These are phyloP conservation scores for Arion vulgaris DNA, from an alignment of 1,140 invertebrate genomes.

Conservation along the genomic window DNA sequence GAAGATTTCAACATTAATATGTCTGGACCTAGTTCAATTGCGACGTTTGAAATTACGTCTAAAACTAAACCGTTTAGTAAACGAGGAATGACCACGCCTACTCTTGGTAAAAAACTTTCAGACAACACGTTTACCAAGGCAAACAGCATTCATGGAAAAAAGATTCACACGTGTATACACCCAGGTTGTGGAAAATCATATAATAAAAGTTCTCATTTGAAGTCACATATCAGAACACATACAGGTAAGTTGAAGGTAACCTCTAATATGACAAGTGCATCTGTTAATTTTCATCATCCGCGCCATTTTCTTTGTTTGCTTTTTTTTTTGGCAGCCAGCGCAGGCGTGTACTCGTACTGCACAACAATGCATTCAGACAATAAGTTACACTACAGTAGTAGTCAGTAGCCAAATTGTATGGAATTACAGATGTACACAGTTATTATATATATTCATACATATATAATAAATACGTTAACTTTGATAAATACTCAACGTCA, in stretches of 20 bases:
- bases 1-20: conserved; percentile 30
- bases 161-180: conserved; percentile 77
- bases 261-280: neutral
- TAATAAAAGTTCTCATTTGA: conserved; percentile 82
- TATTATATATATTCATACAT: no score
- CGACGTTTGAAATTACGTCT: conserved; percentile 1
- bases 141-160: conserved; percentile 73
- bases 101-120: conserved; percentile 54
- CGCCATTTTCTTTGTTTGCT: conserved; percentile 41
- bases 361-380: no score
- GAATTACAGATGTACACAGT: no score
- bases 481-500: no score
- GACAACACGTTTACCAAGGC: conserved; percentile 73
- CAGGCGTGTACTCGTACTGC: no score
- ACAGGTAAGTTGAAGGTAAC: conserved; percentile 66
- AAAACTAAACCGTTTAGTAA: no score
- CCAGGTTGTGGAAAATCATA: conserved; percentile 81
- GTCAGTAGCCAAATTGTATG: no score
- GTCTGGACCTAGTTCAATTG: neutral
- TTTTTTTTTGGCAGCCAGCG: neutral
- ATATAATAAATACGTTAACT: no score
- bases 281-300: conserved; percentile 33
- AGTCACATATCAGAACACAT: conserved; percentile 78
- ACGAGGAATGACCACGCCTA: conserved; percentile 35
- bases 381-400: no score